These are phyloP conservation scores for Mus musculus DNA, from an alignment of 2,113 vertebrate species.

Conservation along the genomic window DNA sequence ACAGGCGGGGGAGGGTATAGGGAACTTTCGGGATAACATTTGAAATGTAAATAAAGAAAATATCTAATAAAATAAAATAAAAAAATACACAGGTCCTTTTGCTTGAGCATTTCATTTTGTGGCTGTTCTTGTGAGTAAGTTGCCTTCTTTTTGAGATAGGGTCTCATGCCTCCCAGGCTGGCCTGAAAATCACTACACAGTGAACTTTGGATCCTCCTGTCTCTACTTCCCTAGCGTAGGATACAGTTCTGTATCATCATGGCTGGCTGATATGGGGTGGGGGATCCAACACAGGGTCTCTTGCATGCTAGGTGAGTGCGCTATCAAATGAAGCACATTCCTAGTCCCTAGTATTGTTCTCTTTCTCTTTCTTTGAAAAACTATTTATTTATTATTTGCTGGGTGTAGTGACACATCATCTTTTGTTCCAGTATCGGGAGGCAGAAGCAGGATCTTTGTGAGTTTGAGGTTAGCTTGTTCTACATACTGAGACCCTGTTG, in stretches of 20 bases:
- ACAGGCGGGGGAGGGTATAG: no score
- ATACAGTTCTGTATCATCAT: not conserved
- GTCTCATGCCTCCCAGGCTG: not conserved
- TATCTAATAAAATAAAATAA: no score
- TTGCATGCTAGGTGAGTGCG: not conserved
- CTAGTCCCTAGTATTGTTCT: not conserved
- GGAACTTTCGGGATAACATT: no score
- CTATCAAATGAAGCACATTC: not conserved
- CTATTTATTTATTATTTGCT: not conserved
- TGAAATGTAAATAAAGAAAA: no score
- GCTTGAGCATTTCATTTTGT: conserved; percentile 27
- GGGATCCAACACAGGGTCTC: not conserved
- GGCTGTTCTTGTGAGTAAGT: conserved; percentile 31
- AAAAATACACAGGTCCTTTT: not conserved
- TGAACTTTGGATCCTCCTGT: not conserved
- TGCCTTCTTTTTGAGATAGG: conserved; percentile 21
- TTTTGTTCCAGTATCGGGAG: not conserved
- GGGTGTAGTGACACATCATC: not conserved
- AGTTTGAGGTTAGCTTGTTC: not conserved
- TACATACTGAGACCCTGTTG: not conserved
- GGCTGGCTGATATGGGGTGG: not conserved
- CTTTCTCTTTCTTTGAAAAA: not conserved
- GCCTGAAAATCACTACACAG: not conserved
- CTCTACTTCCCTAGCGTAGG: not conserved
- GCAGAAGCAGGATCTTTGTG: not conserved